Base-by-base conservation (phyloP, 2,888 invertebrate genomes). In the Eledone cirrhosa region DNA sequence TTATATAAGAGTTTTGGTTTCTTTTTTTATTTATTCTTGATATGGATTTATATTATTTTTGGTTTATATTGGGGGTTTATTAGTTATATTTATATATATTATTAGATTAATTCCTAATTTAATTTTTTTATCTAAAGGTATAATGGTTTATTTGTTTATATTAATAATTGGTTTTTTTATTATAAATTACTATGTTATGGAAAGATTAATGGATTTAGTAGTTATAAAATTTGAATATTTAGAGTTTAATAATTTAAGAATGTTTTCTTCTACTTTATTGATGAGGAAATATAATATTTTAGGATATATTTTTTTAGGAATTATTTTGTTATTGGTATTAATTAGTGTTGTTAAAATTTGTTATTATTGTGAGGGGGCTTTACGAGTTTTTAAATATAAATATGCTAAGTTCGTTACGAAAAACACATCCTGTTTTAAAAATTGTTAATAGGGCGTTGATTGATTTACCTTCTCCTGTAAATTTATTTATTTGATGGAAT, bases 391-490 rank as follows among this genome's bases (percentile, higher is more conserved):
- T 78, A 53, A 48, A 7, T 77, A 65, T 63, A 53, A 65, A 13
- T 82, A 83, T 85, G 85, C 82, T 81, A 79, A 83, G 83, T 78
- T 83, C 83, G 27, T 72, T 85, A 47, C 84, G 84, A 80, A 85
- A 83, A 81, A 74, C 80, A 41, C 84, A 85, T 77, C 84, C 85
- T 29, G 77, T 82, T 74, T 80, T 85, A 24, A 83, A 84, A 80
- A 79, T 84, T 69, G 63, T 84, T 41, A 84, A 85, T 47, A 79
- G 78, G 2, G 78, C 82, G 33, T 77, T 86, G 72, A 81, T 86
- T 65, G 85, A 86, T 77, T 77, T 87, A 0, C 87, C 88, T 16
- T 80, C 81, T 27, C 87, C 88, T 27, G n/a, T n/a, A n/a, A n/a
- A n/a, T n/a, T n/a, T n/a, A n/a, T n/a, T n/a, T n/a, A n/a, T n/a